Conservation (phyloP, 2,888 invertebrate species). For the Bembecia ichneumoniformis region DNA sequence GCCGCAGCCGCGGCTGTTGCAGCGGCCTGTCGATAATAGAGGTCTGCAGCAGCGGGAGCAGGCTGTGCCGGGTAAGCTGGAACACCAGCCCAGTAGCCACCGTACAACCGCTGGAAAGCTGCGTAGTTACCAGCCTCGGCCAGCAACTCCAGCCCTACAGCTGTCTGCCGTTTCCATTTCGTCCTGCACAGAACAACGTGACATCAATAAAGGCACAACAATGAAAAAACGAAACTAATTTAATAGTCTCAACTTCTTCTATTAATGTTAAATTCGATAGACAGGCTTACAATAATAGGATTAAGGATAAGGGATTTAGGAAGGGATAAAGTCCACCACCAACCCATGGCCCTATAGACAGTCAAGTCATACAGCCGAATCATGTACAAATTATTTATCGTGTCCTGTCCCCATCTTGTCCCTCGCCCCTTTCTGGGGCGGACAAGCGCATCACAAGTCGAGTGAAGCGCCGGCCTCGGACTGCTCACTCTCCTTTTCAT, state of each 20-base stretch:
- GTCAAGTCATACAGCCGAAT: no score
- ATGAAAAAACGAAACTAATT: not conserved
- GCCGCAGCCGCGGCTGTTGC: conserved; percentile 77
- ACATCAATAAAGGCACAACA: not conserved
- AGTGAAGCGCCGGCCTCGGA: no score
- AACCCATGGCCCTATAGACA: no score
- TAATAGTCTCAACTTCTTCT: no score
- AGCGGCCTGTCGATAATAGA: conserved; percentile 87
- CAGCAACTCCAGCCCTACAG: conserved; percentile 95
- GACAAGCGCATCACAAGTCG: no score
- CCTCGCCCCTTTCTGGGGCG: no score
- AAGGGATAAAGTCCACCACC: no score
- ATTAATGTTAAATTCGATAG: no score
- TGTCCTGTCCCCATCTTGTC: no score
- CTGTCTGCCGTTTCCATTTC: conserved; percentile 99
- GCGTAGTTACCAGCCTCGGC: conserved; percentile 98
- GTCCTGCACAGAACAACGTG: conserved; percentile 76
- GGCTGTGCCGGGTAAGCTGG: conserved; percentile 79
- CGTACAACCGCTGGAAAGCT: conserved; percentile 96
- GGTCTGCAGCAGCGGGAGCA: conserved; percentile 79
- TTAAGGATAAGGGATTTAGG: no score
- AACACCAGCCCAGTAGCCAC: conserved; percentile 80
- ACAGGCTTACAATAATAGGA: not conserved
- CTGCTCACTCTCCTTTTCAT: no score
- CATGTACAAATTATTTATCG: no score